Conservation (phyloP, 2,113 vertebrate species). For the Platanista minor region DNA sequence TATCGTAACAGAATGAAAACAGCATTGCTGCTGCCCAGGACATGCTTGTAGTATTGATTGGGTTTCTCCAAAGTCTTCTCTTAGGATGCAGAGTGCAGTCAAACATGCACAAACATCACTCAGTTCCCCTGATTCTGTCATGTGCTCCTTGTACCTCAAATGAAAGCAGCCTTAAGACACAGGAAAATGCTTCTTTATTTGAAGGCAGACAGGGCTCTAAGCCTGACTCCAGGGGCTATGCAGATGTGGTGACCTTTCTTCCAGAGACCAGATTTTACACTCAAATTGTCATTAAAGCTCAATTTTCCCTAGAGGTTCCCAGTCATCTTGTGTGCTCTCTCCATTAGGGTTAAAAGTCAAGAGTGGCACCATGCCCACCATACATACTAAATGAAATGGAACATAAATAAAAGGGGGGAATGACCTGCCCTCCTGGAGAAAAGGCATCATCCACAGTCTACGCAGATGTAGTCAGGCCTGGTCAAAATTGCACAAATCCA, state of each 20-base stretch:
- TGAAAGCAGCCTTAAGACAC: conserved; percentile 85
- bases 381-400: conserved; percentile 85
- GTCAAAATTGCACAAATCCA: not conserved
- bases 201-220: conserved; percentile 89
- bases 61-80: conserved; percentile 83
- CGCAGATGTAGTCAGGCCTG: not conserved
- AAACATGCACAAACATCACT: conserved; percentile 84
- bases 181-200: conserved; percentile 82
- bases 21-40: conserved; percentile 75
- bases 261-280: conserved; percentile 94
- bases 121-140: conserved; percentile 81
- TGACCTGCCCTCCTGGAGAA: conserved; percentile 35
- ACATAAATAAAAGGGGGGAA: conserved; percentile 81
- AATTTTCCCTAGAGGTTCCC: conserved; percentile 82
- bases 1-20: conserved; percentile 83
- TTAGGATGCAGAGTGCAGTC: conserved; percentile 88
- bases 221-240: conserved; percentile 93
- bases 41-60: conserved; percentile 87
- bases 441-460: not conserved
- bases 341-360: conserved; percentile 90
- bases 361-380: conserved; percentile 83
- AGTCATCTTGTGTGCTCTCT: conserved; percentile 83
- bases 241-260: conserved; percentile 97
- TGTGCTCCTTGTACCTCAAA: conserved; percentile 83
- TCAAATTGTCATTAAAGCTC: conserved; percentile 94